Conservation (phyloP, 2,797 vertebrate species). For the Serranus cabrilla region DNA sequence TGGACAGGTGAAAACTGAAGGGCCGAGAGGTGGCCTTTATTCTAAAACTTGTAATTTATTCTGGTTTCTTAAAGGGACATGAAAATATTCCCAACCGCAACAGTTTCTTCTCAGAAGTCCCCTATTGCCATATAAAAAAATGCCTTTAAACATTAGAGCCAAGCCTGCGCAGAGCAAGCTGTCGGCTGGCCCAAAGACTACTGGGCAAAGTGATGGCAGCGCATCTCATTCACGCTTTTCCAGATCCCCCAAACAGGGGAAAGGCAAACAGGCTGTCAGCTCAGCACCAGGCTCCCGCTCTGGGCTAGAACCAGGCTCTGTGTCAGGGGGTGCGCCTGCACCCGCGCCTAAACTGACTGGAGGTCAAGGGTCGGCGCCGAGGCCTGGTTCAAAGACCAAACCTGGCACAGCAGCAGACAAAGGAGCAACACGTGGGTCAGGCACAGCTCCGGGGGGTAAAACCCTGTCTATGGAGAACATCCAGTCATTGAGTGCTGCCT, state of each 20-base stretch:
- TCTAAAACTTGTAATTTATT: conserved; percentile 24
- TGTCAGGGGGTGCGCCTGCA: conserved; percentile 66
- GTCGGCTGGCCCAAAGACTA: conserved; percentile 90
- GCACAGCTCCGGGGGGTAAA: conserved; percentile 87
- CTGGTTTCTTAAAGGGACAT: conserved; percentile 44
- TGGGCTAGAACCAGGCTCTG: conserved; percentile 88
- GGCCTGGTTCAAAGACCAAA: conserved; percentile 61
- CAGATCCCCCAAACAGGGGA: conserved; percentile 90
- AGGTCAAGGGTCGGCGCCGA: conserved; percentile 50
- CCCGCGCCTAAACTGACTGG: conserved; percentile 50
- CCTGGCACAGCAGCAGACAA: conserved; percentile 44
- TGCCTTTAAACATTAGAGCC: conserved; percentile 81
- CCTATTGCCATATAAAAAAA: conserved; percentile 66
- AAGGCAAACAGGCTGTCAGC: conserved; percentile 87
- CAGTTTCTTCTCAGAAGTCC: conserved; percentile 36
- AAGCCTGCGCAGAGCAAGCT: conserved; percentile 83
- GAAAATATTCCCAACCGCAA: conserved; percentile 28
- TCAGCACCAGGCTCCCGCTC: conserved; percentile 87
- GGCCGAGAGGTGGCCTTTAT: conserved; percentile 63
- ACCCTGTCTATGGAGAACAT: conserved; percentile 98
- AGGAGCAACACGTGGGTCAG: conserved; percentile 80
- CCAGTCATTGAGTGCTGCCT: conserved; percentile 97
- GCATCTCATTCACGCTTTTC: conserved; percentile 91
- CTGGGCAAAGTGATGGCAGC: conserved; percentile 88
- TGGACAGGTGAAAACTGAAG: conserved; percentile 63